These are phyloP conservation scores for Prorops nasuta DNA, from an alignment of 1,140 invertebrate species.

Conservation along the genomic window DNA sequence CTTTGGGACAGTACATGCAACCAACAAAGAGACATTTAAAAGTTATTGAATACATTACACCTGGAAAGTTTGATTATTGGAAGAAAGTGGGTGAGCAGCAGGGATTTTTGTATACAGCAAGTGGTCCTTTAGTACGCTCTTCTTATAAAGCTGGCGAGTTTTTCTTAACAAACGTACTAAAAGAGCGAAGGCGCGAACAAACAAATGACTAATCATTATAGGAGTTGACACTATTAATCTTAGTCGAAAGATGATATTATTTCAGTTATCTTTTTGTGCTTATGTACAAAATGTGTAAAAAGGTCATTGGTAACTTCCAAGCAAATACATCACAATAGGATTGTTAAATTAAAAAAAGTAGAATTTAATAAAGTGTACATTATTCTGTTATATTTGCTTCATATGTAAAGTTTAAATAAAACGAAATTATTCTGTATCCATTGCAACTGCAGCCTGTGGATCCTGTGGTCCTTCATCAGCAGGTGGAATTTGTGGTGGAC, in stretches of 20 bases:
- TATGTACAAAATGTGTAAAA: no score
- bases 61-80: slow-evolving; percentile 93
- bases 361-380: background rate
- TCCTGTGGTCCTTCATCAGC: slow-evolving; percentile 51
- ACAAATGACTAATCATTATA: no score
- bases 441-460: slow-evolving; percentile 56
- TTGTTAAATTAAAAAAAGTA: no score
- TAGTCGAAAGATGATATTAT: no score
- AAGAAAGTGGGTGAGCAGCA: slow-evolving; percentile 79
- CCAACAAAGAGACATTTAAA: slow-evolving; percentile 95
- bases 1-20: slow-evolving; percentile 99
- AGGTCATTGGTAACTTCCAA: no score
- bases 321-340: no score
- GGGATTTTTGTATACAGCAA: slow-evolving; percentile 96
- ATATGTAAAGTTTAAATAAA: background rate
- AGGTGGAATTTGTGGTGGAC: slow-evolving; percentile 50
- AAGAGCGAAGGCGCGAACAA: slow-evolving; percentile 53
- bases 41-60: slow-evolving; percentile 96
- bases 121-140: slow-evolving; percentile 94
- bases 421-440: slow-evolving; percentile 63
- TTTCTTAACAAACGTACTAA: slow-evolving; percentile 79
- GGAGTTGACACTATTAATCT: no score
- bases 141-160: slow-evolving; percentile 97
- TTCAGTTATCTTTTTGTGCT: no score
- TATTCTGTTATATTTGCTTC: slow-evolving; percentile 28